A percentile compares a stretch with the other conserved stretches of the same genome.
These are phyloP conservation scores for Nephrotoma flavescens DNA, from an alignment of 2,888 invertebrate genomes.

Conservation along the genomic window DNA sequence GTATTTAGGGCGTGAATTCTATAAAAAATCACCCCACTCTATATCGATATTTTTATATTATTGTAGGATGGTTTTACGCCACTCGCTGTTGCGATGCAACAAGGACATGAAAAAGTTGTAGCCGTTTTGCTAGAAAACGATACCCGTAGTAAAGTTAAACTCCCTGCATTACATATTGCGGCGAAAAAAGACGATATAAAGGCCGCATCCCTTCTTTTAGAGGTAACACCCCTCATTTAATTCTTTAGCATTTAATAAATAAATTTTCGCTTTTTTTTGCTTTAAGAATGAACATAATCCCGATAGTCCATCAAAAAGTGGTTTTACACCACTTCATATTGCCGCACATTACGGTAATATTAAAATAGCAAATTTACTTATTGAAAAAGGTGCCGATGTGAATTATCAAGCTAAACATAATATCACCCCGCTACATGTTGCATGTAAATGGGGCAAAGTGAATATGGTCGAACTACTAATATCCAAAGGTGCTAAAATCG, in stretches of 20 bases:
- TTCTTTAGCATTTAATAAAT: constrained; percentile 18
- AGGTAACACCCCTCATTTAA: constrained; percentile 32
- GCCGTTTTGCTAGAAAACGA: constrained; percentile 92
- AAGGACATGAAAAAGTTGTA: constrained; percentile 94
- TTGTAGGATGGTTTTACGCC: constrained; percentile 93
- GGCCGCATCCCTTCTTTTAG: constrained; percentile 80
- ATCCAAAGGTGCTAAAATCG: constrained; percentile 79
- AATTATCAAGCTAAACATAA: constrained; percentile 95
- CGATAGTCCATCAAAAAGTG: constrained; percentile 92
- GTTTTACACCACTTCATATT: constrained; percentile 97
- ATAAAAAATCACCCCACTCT: background rate
- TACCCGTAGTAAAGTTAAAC: constrained; percentile 84
- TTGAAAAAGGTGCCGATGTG: constrained; percentile 86
- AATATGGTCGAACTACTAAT: constrained; percentile 82
- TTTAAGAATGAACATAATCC: constrained; percentile 86
- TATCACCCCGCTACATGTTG: constrained; percentile 96
- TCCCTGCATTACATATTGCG: constrained; percentile 95
- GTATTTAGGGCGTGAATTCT: constrained; percentile 6
- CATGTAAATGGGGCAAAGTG: constrained; percentile 96
- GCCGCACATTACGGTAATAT: constrained; percentile 97
- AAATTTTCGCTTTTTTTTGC: constrained; percentile 23
- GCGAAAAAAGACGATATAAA: constrained; percentile 98
- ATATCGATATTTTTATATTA: constrained; percentile 10
- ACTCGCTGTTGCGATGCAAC: constrained; percentile 97
- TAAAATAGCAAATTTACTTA: constrained; percentile 75